phyloP scores from a whole-genome alignment of 2,888 invertebrate species.

The Cyrtodaria siliqua region DNA sequence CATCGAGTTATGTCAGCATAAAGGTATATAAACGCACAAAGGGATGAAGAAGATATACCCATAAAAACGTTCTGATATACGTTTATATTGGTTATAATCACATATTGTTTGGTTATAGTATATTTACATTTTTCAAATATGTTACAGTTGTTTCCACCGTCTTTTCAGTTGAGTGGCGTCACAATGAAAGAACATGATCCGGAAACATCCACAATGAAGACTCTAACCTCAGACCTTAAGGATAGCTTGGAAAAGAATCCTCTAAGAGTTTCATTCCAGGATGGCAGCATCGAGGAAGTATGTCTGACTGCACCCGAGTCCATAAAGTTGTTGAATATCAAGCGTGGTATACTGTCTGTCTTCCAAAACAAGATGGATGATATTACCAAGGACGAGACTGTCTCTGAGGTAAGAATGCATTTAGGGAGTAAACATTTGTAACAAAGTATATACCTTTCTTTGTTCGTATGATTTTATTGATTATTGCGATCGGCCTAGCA shows the following conservation, averaged over 20 bases:
- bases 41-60: no score
- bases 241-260: conserved; percentile 42
- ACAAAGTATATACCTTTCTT: no score
- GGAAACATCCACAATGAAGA: conserved; percentile 43
- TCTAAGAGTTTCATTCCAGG: conserved; percentile 56
- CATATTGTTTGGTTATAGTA: no score
- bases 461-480: no score
- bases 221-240: conserved; percentile 23
- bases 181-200: conserved; percentile 55
- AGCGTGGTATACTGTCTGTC: conserved; percentile 58
- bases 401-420: conserved; percentile 41
- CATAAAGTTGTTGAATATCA: conserved; percentile 49
- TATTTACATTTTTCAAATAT: neutral
- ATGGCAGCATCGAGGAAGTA: conserved; percentile 53
- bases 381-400: conserved; percentile 44
- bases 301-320: conserved; percentile 44
- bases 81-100: no score
- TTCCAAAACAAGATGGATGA: conserved; percentile 63
- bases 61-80: no score
- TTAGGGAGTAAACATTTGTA: no score
- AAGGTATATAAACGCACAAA: no score
- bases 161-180: conserved; percentile 53
- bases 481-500: no score
- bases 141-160: no score
- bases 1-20: no score